Percentiles rank a stretch among this genome's conserved stretches.
Conservation (phyloP, 2,888 invertebrate genomes). For the Elegia similella region DNA sequence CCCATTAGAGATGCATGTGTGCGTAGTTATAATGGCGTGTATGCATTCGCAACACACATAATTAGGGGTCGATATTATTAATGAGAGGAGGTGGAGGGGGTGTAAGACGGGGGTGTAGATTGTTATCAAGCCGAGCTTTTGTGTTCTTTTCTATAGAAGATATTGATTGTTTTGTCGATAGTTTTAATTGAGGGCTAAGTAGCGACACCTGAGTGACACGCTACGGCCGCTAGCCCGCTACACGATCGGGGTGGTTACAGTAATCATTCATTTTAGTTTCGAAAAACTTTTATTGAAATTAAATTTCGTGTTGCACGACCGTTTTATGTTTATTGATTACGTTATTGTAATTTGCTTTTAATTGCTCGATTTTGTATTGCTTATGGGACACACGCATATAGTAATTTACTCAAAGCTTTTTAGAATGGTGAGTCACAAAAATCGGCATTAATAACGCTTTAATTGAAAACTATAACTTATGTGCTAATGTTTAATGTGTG, state of each 20-base stretch:
- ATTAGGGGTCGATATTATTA: constrained; percentile 82
- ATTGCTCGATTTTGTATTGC: constrained; percentile 1
- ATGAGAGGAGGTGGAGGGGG: constrained; percentile 67
- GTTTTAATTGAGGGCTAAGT: constrained; percentile 76
- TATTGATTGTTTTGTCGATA: constrained; percentile 79
- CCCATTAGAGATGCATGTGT: constrained; percentile 47
- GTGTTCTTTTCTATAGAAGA: constrained; percentile 76
- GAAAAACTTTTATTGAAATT: constrained; percentile 51
- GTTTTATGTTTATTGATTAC: constrained; percentile 14
- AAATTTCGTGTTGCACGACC: constrained; percentile 28
- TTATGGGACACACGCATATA: constrained; percentile 7
- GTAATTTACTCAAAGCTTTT: background rate
- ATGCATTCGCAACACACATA: constrained; percentile 81
- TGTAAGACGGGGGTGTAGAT: constrained; percentile 53
- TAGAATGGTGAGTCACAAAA: background rate
- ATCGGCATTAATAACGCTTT: background rate
- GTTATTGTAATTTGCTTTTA: constrained; percentile 7
- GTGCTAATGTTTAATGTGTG: no score
- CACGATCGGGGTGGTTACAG: constrained; percentile 54
- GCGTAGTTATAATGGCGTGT: constrained; percentile 38
- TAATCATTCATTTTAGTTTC: constrained; percentile 74
- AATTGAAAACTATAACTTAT: no score
- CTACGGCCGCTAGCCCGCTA: constrained; percentile 45
- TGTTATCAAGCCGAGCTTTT: constrained; percentile 79
- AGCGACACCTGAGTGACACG: constrained; percentile 74